Evolutionary conservation across 2,888 invertebrate genomes (phyloP).

Genomic region (Aelia acuminata): DNA sequence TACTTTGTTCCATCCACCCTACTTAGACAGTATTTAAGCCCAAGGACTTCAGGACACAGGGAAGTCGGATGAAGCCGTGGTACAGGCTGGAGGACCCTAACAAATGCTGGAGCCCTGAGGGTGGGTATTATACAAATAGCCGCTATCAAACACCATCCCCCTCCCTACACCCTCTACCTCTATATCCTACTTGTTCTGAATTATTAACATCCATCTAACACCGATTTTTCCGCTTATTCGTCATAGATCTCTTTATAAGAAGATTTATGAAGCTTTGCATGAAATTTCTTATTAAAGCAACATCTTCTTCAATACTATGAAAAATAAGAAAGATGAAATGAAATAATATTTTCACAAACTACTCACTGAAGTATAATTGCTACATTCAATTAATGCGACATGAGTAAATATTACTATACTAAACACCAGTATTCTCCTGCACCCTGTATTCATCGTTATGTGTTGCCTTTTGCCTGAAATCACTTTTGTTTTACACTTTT

Average conservation of each 20-base stretch:
- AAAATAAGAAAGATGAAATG: too few species aligned
- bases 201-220: slow-evolving; percentile 31
- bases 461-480: too few species aligned
- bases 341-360: too few species aligned
- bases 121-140: slow-evolving; percentile 54
- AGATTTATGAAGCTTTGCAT: not conserved
- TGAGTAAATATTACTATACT: too few species aligned
- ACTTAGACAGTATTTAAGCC: not conserved
- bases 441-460: too few species aligned
- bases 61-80: not conserved
- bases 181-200: not conserved
- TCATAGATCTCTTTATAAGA: not conserved
- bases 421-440: too few species aligned
- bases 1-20: not conserved
- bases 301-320: too few species aligned
- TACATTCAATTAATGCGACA: too few species aligned
- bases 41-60: not conserved
- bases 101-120: slow-evolving; percentile 33
- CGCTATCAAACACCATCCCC: slow-evolving; percentile 37
- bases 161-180: not conserved
- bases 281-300: too few species aligned
- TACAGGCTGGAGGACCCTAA: slow-evolving; percentile 3
- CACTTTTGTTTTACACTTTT: too few species aligned
- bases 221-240: slow-evolving; percentile 35
- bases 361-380: too few species aligned